A percentile compares a stretch with the other conserved stretches of the same genome.
Evolutionary conservation across 2,888 invertebrate genomes (phyloP).

Genomic region (Drosophila anomelani): DNA sequence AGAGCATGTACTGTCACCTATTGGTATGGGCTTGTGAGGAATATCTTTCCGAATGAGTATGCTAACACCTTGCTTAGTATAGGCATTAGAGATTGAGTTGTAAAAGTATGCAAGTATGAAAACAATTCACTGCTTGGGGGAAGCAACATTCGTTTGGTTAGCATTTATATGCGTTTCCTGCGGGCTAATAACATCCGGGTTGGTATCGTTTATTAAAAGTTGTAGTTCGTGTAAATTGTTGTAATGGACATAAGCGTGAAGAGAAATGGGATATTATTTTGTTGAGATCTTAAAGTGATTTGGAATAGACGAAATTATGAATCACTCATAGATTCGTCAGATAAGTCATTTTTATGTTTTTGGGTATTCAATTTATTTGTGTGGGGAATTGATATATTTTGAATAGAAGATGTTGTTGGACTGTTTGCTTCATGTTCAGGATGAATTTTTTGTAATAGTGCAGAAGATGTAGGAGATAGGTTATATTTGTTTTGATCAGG

Average conservation of each 20-base stretch:
- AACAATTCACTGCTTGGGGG: background rate
- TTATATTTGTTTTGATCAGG: no score
- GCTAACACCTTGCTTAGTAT: background rate
- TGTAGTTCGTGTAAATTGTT: constrained; percentile 27
- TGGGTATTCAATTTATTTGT: background rate
- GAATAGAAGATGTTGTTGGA: no score
- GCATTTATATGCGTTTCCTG: constrained; percentile 43
- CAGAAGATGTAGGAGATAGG: no score
- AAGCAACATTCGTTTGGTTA: background rate
- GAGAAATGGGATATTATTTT: background rate
- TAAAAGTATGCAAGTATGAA: background rate
- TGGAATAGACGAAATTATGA: background rate
- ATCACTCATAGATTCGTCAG: background rate
- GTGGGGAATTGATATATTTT: no score
- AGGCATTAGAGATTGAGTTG: background rate
- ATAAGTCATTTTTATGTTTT: background rate
- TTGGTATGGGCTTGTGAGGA: no score
- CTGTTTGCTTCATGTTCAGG: no score
- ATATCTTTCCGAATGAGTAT: background rate
- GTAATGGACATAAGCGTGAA: no score
- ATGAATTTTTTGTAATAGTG: no score
- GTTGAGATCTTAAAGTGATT: background rate
- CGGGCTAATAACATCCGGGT: constrained; percentile 31
- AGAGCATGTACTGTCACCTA: constrained; percentile 4
- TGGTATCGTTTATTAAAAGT: constrained; percentile 29